Conservation (phyloP, 2,888 invertebrate genomes). For the Metellina segmentata region DNA sequence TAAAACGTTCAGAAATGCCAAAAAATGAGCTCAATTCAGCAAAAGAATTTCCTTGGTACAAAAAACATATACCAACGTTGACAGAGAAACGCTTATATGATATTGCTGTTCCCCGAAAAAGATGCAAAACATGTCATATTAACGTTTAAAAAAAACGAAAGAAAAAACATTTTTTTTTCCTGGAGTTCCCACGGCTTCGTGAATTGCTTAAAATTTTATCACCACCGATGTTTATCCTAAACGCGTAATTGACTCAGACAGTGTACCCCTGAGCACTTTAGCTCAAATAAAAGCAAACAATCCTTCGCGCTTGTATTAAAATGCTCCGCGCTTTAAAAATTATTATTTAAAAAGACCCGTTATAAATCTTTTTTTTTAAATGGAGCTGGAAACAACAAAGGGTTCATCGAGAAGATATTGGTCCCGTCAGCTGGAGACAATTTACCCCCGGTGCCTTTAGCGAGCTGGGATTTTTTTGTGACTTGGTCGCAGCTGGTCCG, state of each 20-base stretch:
- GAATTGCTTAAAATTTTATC: no score
- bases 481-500: conserved; percentile 39
- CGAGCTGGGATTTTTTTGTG: neutral
- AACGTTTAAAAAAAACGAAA: no score
- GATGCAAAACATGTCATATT: no score
- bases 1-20: no score
- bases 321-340: neutral
- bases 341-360: neutral
- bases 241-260: neutral
- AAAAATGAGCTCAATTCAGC: no score
- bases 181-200: no score
- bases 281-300: neutral
- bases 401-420: neutral
- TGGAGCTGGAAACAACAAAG: neutral
- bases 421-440: neutral
- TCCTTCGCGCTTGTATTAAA: neutral
- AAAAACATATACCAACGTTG: no score
- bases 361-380: neutral
- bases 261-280: neutral
- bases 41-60: no score
- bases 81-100: no score
- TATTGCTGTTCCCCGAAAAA: no score
- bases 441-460: neutral
- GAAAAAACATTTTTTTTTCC: no score
- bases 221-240: no score